Evolutionary conservation across 2,888 invertebrate species (phyloP).

Genomic region (Eupelmus urozonus): DNA sequence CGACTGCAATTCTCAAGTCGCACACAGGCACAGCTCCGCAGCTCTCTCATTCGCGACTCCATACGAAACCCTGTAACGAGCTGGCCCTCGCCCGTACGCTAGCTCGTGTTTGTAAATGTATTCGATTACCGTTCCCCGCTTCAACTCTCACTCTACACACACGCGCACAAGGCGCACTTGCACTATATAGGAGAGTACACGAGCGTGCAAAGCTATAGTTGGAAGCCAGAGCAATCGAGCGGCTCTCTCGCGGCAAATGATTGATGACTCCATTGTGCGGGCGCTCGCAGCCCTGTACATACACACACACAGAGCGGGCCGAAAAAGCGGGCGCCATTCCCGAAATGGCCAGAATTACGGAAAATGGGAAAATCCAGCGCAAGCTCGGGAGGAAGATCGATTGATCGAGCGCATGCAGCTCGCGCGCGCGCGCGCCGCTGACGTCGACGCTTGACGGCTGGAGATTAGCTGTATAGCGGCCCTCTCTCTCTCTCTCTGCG

Average conservation of each 20-base stretch:
- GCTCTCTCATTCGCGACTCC: no score
- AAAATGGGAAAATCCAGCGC: slow-evolving; percentile 71
- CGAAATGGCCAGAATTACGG: slow-evolving; percentile 74
- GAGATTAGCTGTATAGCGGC: no score
- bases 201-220: slow-evolving; percentile 40
- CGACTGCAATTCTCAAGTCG: no score
- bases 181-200: not conserved
- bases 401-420: slow-evolving; percentile 7
- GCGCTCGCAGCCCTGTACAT: slow-evolving; percentile 59
- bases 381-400: slow-evolving; percentile 58
- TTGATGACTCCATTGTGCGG: slow-evolving; percentile 77
- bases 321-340: slow-evolving; percentile 66
- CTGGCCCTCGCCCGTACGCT: slow-evolving; percentile 37
- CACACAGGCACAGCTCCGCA: not conserved
- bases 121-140: slow-evolving; percentile 69
- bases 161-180: slow-evolving; percentile 22
- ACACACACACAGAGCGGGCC: not conserved
- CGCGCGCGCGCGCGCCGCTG: not conserved
- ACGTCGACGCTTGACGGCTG: not conserved
- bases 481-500: no score
- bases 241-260: slow-evolving; percentile 75
- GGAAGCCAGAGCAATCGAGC: slow-evolving; percentile 69
- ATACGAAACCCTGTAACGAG: not conserved
- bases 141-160: slow-evolving; percentile 33
- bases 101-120: slow-evolving; percentile 69